Evolutionary conservation across 2,888 invertebrate genomes (phyloP), one percentile per base, ranked within the genome.

Genomic region (Pristionchus mayeri): DNA sequence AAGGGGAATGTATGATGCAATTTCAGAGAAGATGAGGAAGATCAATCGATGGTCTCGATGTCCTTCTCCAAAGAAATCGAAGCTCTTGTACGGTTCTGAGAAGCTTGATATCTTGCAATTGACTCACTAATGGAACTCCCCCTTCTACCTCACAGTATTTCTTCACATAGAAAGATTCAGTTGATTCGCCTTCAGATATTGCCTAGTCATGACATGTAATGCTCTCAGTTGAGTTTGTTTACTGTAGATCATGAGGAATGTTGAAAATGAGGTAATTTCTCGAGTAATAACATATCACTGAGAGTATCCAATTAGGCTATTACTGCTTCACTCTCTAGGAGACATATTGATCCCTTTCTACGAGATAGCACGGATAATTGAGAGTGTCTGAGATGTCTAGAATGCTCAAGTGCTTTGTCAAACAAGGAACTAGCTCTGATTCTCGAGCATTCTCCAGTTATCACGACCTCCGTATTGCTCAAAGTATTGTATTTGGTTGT

Each of bases 331-430:
- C 71, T 44, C 71, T 44, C 40, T 40, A 40, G 40, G 71, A 44
- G 40, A 44, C 24, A 11, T 71, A 71, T 71, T 71, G 71, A 71
- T 71, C 37, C 21, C n/a, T 40, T 24, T 44, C 71, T 7, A 18
- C 44, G 71, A 71, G 71, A 71, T 40, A 71, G 71, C 71, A 71
- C 71, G 30, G 40, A 40, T 21, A 71, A 71, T 44, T 6, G 24
- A 40, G 71, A 71, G 71, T 24, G 71, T 13, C 63, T 63, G 63
- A 63, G 63, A 63, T 60, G 63, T 63, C 63, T 63, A 30, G 0
- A 34, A 40, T 71, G 71, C 11, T 71, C 71, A 71, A 71, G 71
- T 71, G 71, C 71, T 40, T 40, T 71, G 71, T n/a, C 71, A 71
- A 71, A 71, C 71, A 71, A 71, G 71, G 71, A 24, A n/a, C 40